Conservation (phyloP, 2,888 invertebrate species). For the Aethes cnicana region DNA sequence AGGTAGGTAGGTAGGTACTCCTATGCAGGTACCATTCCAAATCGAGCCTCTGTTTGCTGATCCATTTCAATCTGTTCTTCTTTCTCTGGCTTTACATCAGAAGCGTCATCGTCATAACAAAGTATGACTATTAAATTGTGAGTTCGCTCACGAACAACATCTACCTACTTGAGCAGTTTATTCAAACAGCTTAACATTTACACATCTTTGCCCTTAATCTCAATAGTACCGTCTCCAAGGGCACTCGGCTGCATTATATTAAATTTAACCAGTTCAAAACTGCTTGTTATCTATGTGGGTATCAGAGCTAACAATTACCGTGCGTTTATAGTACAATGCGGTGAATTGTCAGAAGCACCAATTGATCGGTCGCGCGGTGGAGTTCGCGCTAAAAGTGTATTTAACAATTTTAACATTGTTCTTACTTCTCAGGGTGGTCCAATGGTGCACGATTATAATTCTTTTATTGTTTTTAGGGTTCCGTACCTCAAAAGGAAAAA, state of each 20-base stretch:
- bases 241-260: conserved; percentile 31
- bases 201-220: conserved; percentile 28
- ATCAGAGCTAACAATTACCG: conserved; percentile 57
- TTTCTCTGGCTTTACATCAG: too few species aligned
- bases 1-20: too few species aligned
- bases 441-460: too few species aligned
- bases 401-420: conserved; percentile 2
- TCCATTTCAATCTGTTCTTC: too few species aligned
- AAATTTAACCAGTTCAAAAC: conserved; percentile 37
- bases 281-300: conserved; percentile 57
- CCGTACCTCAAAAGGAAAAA: too few species aligned
- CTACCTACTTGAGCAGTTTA: conserved; percentile 4
- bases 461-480: too few species aligned
- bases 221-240: conserved; percentile 7
- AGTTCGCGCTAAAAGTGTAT: conserved; percentile 35
- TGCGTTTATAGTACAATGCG: conserved; percentile 36
- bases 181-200: conserved; percentile 8
- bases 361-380: conserved; percentile 39
- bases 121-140: not conserved
- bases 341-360: conserved; percentile 32
- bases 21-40: too few species aligned
- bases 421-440: conserved; percentile 1
- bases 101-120: too few species aligned
- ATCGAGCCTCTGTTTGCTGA: too few species aligned
- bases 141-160: not conserved